Base-by-base conservation (phyloP, 2,888 invertebrate species). In the Tridacna gigas region DNA sequence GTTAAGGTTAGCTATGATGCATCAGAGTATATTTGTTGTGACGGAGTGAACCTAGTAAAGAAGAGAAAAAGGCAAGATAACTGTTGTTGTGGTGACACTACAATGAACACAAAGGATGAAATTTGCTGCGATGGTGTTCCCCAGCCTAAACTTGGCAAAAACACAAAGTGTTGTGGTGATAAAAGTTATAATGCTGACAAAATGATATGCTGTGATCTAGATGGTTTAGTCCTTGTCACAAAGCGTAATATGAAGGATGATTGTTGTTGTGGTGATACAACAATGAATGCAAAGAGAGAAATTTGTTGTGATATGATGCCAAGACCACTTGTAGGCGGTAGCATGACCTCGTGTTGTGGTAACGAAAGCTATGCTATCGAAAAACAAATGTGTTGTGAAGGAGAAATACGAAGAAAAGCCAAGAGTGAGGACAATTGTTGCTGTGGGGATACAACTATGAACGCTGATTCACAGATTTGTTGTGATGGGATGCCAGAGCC, bases 11-110 rank as follows among this genome's bases (percentile, higher is more conserved):
- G 85, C 71, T 85, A 85, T 37, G 80, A 85, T 66, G 22, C 67
- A 12, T 65, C 69, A 45, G 61, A 74, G 47, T 78, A 71, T 67
- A 82, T 85, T 60, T 85, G 85, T 56, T 85, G 85, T 71, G 82
- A 80, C 66, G 84, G 84, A 12, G 37, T 45, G 1, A 69, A 28
- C 15, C 67, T 82, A 7, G 78, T 74, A 7, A 79, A 65, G 13
- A 84, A 84, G 61, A 61, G 79, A 56, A 74, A 82, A 51, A 73
- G 37, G 37, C 66, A 85, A 45, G 85, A 85, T 69, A 85, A 84
- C 65, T 85, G 85, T 51, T 86, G 86, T 51, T 86, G 86, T 73
- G 86, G 86, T 9, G 73, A 82, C 48, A 83, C 82, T 37, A 82
- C 86, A 28, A 73, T 86, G 75, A 80, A 86, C 63, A 83, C 82